A percentile compares a stretch with the other conserved stretches of the same genome.
Conservation (phyloP, 2,113 vertebrate species). For the Orientallactaga bullata region DNA sequence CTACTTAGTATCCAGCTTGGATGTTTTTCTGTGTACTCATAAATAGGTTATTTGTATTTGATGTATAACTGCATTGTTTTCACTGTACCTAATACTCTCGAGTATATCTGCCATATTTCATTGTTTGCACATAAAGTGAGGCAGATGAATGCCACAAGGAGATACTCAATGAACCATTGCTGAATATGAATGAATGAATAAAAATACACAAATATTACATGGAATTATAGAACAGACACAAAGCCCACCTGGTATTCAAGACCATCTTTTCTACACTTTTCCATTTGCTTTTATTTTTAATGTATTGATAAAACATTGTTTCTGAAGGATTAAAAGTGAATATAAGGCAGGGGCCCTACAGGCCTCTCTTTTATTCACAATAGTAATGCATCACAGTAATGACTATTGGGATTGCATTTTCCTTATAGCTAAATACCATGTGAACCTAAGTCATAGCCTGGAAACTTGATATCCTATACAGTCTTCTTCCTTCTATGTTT, state of each 20-base stretch:
- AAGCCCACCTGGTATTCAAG: background rate
- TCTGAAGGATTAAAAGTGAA: background rate
- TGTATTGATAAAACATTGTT: background rate
- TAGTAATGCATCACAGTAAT: background rate
- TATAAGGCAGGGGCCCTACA: background rate
- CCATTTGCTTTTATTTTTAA: background rate
- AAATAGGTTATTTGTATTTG: conserved; percentile 2
- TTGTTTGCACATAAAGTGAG: background rate
- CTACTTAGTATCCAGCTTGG: background rate
- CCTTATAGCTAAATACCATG: background rate
- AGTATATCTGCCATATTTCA: background rate
- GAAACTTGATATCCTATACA: background rate
- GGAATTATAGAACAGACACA: background rate
- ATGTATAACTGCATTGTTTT: background rate
- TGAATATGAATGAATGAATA: background rate
- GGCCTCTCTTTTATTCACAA: background rate
- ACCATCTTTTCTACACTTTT: background rate
- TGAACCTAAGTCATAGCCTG: background rate
- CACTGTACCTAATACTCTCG: background rate
- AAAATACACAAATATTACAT: background rate
- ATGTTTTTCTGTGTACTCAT: background rate
- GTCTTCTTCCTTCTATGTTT: background rate
- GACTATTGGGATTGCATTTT: conserved; percentile 3
- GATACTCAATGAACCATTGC: background rate
- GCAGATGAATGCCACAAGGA: background rate